Conservation (phyloP, 2,113 vertebrate genomes). For the Cyanoramphus novaezelandiae region DNA sequence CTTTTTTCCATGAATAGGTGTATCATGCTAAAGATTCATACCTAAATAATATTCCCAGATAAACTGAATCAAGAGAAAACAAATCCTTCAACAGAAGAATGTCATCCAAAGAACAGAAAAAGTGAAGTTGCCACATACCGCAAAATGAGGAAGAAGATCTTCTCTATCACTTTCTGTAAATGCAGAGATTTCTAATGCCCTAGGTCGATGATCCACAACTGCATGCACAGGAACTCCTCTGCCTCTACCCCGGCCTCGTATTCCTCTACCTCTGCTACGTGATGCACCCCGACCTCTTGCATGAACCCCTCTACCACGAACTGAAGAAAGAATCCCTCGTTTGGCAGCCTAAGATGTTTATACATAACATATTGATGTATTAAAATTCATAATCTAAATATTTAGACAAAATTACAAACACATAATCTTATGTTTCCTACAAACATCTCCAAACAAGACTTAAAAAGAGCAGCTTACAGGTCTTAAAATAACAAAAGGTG, state of each 20-base stretch:
- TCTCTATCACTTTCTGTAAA: constrained; percentile 88
- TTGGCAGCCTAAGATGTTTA: constrained; percentile 86
- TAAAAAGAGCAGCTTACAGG: background rate
- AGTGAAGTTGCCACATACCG: constrained; percentile 80
- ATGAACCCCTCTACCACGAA: constrained; percentile 85
- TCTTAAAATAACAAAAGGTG: background rate
- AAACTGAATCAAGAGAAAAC: background rate
- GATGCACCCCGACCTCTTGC: constrained; percentile 82
- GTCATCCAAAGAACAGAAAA: background rate
- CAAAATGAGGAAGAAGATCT: constrained; percentile 94
- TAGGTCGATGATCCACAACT: constrained; percentile 91
- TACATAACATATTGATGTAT: background rate
- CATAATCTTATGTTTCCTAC: background rate
- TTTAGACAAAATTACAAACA: background rate
- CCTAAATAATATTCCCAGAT: background rate
- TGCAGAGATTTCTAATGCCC: constrained; percentile 88
- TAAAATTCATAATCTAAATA: background rate
- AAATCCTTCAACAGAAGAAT: background rate
- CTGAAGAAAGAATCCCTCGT: constrained; percentile 88
- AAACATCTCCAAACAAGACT: background rate
- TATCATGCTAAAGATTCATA: background rate
- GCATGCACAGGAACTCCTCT: constrained; percentile 83
- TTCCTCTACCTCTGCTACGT: constrained; percentile 81
- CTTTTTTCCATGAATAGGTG: background rate
- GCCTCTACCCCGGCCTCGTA: constrained; percentile 84